Percentiles rank a stretch among this genome's conserved stretches.
Conservation (phyloP, 1,140 invertebrate species). For the Helicorthomorpha holstii region DNA sequence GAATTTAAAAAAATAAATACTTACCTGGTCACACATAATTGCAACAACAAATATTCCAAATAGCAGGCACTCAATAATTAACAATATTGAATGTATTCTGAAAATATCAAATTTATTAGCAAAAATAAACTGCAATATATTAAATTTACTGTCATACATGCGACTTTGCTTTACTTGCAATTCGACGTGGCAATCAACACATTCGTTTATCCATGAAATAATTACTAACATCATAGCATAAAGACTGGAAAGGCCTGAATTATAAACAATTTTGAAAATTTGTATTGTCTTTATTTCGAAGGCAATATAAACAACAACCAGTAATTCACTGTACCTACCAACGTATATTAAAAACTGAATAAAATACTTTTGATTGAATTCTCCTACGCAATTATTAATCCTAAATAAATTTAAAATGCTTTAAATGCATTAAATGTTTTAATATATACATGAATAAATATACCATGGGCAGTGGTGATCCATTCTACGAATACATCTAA, state of each 20-base stretch:
- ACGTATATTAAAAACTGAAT: slow-evolving; percentile 68
- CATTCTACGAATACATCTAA: slow-evolving; percentile 70
- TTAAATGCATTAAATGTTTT: too few species aligned
- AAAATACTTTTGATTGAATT: slow-evolving; percentile 86
- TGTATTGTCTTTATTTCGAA: slow-evolving; percentile 12
- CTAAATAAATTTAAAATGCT: slow-evolving; percentile 30
- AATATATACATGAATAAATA: too few species aligned
- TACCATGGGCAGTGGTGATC: slow-evolving; percentile 80
- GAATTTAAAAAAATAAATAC: slow-evolving; percentile 2
- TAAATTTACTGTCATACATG: slow-evolving; percentile 34
- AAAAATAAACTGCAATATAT: not conserved
- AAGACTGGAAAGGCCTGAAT: slow-evolving; percentile 26
- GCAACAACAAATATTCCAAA: slow-evolving; percentile 81
- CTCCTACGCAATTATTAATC: slow-evolving; percentile 89
- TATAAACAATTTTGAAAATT: not conserved
- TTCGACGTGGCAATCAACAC: slow-evolving; percentile 46
- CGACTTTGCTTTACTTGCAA: slow-evolving; percentile 49
- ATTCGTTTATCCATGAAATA: slow-evolving; percentile 55
- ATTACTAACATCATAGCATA: slow-evolving; percentile 55
- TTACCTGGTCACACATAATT: slow-evolving; percentile 72
- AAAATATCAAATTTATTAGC: slow-evolving; percentile 18
- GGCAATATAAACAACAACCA: slow-evolving; percentile 10
- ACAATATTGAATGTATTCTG: slow-evolving; percentile 67
- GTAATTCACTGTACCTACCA: slow-evolving; percentile 21
- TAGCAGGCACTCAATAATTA: slow-evolving; percentile 61